Conservation (phyloP, 2,113 vertebrate species). For the Rallus limicola region DNA sequence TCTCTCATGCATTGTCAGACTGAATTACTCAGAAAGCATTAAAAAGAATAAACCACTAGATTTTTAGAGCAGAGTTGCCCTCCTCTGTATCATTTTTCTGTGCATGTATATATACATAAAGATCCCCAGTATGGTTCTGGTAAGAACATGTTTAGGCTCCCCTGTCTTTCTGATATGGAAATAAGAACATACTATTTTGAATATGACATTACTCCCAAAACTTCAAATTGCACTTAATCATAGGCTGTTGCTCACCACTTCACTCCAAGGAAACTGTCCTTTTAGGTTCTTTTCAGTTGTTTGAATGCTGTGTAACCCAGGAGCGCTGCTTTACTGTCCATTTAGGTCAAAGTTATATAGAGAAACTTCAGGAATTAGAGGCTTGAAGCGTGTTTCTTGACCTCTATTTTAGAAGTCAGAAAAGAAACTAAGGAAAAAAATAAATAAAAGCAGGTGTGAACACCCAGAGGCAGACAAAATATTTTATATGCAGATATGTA, state of each 20-base stretch:
- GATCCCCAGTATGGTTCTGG: neutral
- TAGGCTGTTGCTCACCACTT: neutral
- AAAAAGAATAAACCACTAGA: neutral
- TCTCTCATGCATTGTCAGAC: neutral
- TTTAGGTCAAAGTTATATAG: neutral
- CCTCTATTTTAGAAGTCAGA: rapidly evolving
- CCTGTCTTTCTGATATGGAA: neutral
- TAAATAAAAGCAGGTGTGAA: neutral
- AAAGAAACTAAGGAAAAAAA: neutral
- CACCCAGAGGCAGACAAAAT: neutral
- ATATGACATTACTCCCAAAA: neutral
- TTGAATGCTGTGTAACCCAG: neutral
- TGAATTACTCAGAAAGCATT: neutral
- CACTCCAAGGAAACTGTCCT: neutral
- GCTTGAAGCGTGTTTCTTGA: neutral
- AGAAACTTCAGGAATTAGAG: neutral
- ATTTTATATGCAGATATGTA: neutral
- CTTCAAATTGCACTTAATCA: neutral
- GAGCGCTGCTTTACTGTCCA: neutral
- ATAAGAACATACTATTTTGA: neutral
- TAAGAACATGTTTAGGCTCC: neutral
- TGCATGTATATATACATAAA: neutral
- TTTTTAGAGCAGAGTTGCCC: neutral
- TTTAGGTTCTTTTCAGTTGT: neutral
- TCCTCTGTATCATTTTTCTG: neutral